Conservation (phyloP, 1,140 invertebrate species). For the Pentalonia nigronervosa region DNA sequence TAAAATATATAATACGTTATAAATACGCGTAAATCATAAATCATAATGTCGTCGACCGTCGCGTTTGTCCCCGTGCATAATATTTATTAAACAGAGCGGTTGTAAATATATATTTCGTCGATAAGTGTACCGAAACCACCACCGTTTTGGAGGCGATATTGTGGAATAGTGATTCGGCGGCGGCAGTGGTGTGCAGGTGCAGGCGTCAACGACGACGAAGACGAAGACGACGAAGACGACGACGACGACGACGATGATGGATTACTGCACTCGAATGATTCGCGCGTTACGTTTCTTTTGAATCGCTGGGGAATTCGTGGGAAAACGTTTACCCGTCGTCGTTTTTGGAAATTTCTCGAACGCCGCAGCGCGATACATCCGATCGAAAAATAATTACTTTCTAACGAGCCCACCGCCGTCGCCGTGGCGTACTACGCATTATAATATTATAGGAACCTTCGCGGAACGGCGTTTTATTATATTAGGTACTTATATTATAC, state of each 20-base stretch:
- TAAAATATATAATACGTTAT: too few species aligned
- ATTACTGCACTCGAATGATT: conserved; percentile 11
- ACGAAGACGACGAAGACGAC: too few species aligned
- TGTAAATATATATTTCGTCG: not conserved
- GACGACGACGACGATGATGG: not conserved
- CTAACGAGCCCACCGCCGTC: not conserved
- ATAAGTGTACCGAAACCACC: not conserved
- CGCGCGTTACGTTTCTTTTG: not conserved
- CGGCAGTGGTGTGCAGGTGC: not conserved
- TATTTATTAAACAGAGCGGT: not conserved
- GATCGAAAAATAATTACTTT: conserved; percentile 19
- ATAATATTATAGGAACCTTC: not conserved
- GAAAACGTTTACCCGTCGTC: not conserved
- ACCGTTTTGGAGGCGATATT: not conserved
- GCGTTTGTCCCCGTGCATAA: not conserved
- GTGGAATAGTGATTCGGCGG: too few species aligned
- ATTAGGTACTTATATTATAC: too few species aligned
- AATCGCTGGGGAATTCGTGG: not conserved
- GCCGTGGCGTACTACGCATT: not conserved
- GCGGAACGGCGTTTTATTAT: not conserved
- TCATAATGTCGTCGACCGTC: too few species aligned
- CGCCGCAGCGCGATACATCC: not conserved
- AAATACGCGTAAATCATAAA: too few species aligned
- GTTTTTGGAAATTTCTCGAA: not conserved
- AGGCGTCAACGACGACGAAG: too few species aligned